Conservation (phyloP, 2,113 vertebrate genomes). For the Petromus typicus region DNA sequence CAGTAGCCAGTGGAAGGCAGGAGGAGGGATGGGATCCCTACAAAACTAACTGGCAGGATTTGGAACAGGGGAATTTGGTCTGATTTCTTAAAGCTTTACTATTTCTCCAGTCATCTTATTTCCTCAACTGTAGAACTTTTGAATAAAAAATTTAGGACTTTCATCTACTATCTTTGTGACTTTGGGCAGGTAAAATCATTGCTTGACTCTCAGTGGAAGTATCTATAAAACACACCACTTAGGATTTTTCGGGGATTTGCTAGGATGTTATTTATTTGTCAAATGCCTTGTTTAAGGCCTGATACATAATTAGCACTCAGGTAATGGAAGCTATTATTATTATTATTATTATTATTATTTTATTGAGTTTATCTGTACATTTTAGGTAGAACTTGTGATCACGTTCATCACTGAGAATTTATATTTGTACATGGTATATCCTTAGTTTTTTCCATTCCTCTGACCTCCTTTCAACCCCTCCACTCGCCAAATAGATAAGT, state of each 20-base stretch:
- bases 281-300: not conserved
- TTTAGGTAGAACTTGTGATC: too few species aligned
- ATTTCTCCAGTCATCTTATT: conserved; percentile 50
- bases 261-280: not conserved
- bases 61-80: not conserved
- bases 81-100: conserved; percentile 30
- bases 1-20: not conserved
- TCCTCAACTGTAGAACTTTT: conserved; percentile 32
- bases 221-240: not conserved
- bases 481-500: too few species aligned
- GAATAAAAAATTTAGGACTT: not conserved
- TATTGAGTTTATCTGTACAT: too few species aligned
- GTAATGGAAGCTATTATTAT: not conserved
- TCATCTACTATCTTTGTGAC: not conserved
- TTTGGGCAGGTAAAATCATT: not conserved
- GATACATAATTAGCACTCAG: not conserved
- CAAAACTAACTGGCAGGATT: not conserved
- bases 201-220: not conserved
- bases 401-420: too few species aligned
- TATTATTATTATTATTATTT: not conserved
- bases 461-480: too few species aligned
- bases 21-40: not conserved
- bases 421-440: too few species aligned
- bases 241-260: not conserved
- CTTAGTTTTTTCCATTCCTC: too few species aligned